phyloP scores from a whole-genome alignment of 2,888 invertebrate species.

The Oxyscelio sp. region DNA sequence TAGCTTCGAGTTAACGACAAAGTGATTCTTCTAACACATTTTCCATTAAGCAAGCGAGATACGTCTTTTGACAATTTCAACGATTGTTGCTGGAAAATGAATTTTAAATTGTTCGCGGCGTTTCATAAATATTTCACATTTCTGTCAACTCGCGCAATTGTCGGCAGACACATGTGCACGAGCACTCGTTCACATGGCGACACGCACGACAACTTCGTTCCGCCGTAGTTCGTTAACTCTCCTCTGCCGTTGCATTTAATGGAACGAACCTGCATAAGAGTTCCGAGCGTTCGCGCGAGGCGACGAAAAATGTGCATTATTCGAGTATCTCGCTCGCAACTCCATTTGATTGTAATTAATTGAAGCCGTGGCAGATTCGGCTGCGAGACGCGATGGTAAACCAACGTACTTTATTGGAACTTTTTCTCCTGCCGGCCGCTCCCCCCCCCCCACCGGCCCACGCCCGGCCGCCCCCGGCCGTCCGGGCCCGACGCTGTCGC shows the following conservation, averaged over 20 bases:
- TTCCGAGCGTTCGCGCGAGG: no score
- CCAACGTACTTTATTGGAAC: no score
- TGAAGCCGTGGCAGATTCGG: slow-evolving; percentile 26
- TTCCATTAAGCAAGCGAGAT: no score
- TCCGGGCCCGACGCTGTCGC: no score
- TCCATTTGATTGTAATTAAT: slow-evolving; percentile 53
- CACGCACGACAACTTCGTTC: not conserved
- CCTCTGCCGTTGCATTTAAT: not conserved
- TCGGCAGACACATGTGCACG: not conserved
- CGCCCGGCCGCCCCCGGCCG: no score
- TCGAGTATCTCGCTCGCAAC: slow-evolving; percentile 17
- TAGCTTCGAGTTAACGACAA: no score
- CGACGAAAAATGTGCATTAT: not conserved
- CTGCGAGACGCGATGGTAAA: no score
- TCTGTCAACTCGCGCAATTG: not conserved
- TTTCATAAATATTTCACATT: not conserved
- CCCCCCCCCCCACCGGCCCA: no score
- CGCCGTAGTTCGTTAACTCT: not conserved
- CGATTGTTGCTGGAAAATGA: not conserved
- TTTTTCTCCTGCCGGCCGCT: no score
- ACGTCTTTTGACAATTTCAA: no score
- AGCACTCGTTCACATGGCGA: not conserved
- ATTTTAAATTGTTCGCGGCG: not conserved
- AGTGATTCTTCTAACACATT: no score
- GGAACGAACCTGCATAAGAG: not conserved